These are phyloP conservation scores for Rhea pennata DNA, from an alignment of 2,113 vertebrate species.

Conservation along the genomic window DNA sequence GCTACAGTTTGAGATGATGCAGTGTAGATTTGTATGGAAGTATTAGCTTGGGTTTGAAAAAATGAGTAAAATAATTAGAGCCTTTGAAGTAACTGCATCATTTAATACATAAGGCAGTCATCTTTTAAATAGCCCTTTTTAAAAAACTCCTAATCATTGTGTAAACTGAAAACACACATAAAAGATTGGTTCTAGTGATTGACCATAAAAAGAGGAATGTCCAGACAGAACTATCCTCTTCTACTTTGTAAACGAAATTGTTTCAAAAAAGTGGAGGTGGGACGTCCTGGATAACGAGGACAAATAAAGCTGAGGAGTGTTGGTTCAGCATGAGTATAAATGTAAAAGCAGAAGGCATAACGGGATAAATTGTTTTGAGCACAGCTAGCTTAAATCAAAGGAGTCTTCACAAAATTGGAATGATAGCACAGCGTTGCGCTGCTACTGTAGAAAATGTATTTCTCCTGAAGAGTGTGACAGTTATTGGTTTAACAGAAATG, in stretches of 20 bases:
- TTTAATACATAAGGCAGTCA: background rate
- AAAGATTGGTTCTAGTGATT: background rate
- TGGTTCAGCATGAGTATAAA: background rate
- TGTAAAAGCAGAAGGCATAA: background rate
- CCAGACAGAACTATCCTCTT: background rate
- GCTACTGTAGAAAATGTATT: background rate
- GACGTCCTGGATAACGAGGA: background rate
- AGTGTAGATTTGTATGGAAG: background rate
- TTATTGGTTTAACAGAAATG: background rate
- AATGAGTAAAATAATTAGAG: background rate
- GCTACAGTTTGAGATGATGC: background rate
- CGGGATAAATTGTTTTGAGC: background rate
- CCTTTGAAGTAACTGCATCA: background rate
- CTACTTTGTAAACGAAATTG: background rate
- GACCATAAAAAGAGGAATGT: conserved; percentile 16
- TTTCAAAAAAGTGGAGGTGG: background rate
- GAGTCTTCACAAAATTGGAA: background rate
- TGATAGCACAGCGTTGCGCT: background rate
- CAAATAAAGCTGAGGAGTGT: background rate
- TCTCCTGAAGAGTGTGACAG: background rate
- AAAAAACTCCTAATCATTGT: background rate
- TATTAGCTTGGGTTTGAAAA: background rate
- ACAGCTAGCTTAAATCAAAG: background rate
- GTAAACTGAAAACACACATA: background rate
- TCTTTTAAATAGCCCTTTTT: background rate